Evolutionary conservation across 2,113 vertebrate species (phyloP).

Genomic region (Alaudala cheleensis): DNA sequence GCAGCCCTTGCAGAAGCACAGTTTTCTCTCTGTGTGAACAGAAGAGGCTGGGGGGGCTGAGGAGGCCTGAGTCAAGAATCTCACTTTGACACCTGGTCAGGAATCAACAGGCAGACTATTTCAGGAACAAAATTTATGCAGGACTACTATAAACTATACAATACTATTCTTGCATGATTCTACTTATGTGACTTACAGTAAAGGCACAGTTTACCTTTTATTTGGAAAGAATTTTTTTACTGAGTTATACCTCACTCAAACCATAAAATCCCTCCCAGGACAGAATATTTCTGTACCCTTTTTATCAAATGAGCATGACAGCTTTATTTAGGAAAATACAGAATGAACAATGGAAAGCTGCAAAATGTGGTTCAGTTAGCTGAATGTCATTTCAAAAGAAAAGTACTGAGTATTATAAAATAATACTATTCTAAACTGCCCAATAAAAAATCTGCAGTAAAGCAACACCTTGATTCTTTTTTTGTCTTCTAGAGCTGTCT

Average conservation of each 20-base stretch:
- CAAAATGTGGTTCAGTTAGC: neutral
- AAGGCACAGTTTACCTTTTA: neutral
- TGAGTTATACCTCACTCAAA: neutral
- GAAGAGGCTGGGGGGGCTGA: neutral
- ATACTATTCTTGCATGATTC: neutral
- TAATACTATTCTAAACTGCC: neutral
- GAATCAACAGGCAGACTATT: neutral
- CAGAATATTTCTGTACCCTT: neutral
- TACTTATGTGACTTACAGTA: neutral
- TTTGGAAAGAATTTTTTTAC: neutral
- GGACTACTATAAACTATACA: neutral
- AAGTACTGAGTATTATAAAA: neutral
- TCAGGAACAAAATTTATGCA: neutral
- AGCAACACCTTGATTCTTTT: neutral
- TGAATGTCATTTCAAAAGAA: neutral
- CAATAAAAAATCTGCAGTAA: neutral
- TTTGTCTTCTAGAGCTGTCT: neutral
- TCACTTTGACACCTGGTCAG: neutral
- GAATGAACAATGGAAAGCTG: neutral
- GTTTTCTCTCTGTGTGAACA: neutral
- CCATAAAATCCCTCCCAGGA: neutral
- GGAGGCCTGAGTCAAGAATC: neutral
- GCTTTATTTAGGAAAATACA: neutral
- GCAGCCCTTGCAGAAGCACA: neutral
- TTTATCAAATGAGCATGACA: neutral